Base-by-base conservation (phyloP, 2,113 vertebrate species). In the Megaceryle maxima region DNA sequence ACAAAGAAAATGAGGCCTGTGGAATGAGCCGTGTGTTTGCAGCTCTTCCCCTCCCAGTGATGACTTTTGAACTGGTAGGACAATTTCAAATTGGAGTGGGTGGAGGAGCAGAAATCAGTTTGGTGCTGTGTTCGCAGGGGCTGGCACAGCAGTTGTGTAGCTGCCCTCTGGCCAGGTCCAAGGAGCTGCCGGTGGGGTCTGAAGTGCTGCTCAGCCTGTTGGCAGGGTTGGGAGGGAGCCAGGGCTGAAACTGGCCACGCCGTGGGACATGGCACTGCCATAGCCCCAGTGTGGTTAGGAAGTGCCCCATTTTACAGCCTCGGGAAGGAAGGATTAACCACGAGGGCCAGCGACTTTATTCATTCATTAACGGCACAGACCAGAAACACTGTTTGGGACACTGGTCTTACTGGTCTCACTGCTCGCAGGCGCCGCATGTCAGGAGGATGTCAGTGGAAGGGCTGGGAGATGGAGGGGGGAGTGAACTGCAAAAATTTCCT, bases 81-180 rank as follows among this genome's bases (percentile, higher is more conserved):
- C 39, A 1, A 0, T 50, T 64, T 77, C 18, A 7, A 6, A 31
- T 25, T 64, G 64, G 50, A 55, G 33, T 2, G 14, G 88, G 19
- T 6, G 60, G 57, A 64, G 86, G 24, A 69, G 55, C 55, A 69
- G 43, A 62, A 88, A 50, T 11, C 26, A 19, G 46, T 8, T 4
- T 0, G 0, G 11, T 3, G 74, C n/a, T 55, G 46, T 39, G n/a
- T 67, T 75, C 10, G 56, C 31, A 14, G 67, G 20, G 20, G 16
- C 41, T 78, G 43, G 2, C 13, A 4, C 0, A 1, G 5, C 2
- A 6, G 51, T 25, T 31, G 4, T 1, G 1, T 6, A 5, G 11
- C 19, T 50, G 48, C 35, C 16, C n/a, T 62, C 41, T 60, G 7
- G 9, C 2, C 1, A 41, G 39, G 39, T 41, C 39, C 39, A 41